phyloP scores from a whole-genome alignment of 2,888 invertebrate species.

The Orgyia antiqua region DNA sequence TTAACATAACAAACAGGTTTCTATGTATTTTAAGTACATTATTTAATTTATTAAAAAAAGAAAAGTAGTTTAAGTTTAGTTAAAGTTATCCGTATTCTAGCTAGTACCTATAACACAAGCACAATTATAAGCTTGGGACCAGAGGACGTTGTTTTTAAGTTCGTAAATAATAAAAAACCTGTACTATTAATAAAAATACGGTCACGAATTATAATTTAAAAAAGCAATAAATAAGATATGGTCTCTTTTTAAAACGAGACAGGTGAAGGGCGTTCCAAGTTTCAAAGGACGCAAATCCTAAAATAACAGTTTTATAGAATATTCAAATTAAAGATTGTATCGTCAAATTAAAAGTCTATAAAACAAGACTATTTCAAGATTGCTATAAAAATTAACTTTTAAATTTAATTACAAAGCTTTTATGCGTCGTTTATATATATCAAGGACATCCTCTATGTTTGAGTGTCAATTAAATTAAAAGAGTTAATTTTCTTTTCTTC shows the following conservation, averaged over 20 bases:
- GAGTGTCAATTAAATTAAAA: background rate
- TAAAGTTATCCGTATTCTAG: no score
- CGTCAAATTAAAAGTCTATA: conserved; percentile 12
- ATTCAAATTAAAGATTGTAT: conserved; percentile 18
- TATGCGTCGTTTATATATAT: conserved; percentile 16
- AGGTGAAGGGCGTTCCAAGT: conserved; percentile 28
- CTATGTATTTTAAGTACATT: no score
- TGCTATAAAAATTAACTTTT: conserved; percentile 17
- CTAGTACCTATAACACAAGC: no score
- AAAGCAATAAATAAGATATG: no score
- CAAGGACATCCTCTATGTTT: conserved; percentile 7
- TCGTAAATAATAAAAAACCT: no score
- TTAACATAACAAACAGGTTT: no score
- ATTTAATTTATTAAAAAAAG: no score
- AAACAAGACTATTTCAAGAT: conserved; percentile 7
- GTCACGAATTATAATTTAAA: no score
- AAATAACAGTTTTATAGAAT: conserved; percentile 30
- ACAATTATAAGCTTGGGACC: no score
- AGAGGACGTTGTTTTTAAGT: no score
- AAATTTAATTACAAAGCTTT: conserved; percentile 17
- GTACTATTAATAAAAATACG: no score
- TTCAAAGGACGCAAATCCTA: conserved; percentile 22
- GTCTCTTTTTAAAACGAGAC: conserved; percentile 18
- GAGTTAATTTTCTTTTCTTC: background rate
- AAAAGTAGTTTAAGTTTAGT: no score